Evolutionary conservation across 2,888 invertebrate species (phyloP), one percentile per base, ranked within the genome.

Genomic region (Plebejus melissa): DNA sequence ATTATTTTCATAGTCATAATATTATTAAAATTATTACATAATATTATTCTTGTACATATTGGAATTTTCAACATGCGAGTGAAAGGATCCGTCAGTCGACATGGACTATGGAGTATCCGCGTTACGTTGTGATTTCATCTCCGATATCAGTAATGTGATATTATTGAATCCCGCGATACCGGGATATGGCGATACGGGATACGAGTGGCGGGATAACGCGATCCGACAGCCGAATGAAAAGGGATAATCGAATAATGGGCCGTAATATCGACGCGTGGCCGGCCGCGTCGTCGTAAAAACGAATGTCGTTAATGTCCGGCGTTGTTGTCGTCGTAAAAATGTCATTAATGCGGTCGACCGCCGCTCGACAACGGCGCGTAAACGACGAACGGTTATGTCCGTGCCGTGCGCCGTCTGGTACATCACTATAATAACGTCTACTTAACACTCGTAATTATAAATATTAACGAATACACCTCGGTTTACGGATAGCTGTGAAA

Each of bases 211-310:
- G 11, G 28, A 32, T 36, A 13, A 36, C 32, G 65, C 32, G 65
- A 36, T 32, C 13, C 65, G 65, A 65, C 32, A 65, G 65, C 65
- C 65, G 65, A 65, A 65, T 32, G 65, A 65, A 65, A 65, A 36
- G 65, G 65, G 65, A 65, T 65, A 65, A 65, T 32, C 32, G 65
- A 65, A 65, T 65, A 65, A 65, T 65, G 65, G 65, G 65, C 65
- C 65, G 65, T 65, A 16, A 32, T 13, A 65, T 32, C 65, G 65
- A 65, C 36, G 65, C 65, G 22, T 65, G 32, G 65, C 32, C 32
- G 32, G 65, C 1, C 65, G 13, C 65, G 13, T 32, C 32, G 65
- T 65, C 65, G 65, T 65, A 65, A 65, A 65, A 65, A 65, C 65
- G 32, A 65, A 65, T 65, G 65, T 65, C 65, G 65, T 65, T 5